A percentile compares a stretch with the other conserved stretches of the same genome.
These are phyloP conservation scores for Lethenteron camtschaticum DNA, from an alignment of 2,113 vertebrate genomes.

Conservation along the genomic window DNA sequence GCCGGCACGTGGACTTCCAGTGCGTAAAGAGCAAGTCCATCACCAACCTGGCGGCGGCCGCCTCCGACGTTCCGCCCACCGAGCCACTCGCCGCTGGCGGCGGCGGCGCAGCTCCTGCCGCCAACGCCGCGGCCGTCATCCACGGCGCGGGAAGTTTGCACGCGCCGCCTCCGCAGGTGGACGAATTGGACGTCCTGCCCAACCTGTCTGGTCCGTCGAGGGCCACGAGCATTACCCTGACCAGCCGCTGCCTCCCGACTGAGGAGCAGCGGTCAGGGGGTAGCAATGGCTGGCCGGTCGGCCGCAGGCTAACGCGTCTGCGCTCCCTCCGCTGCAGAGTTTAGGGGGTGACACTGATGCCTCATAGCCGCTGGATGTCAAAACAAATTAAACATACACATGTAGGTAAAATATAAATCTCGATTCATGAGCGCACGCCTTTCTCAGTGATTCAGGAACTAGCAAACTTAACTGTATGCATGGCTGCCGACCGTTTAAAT, in stretches of 20 bases:
- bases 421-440: too few relatives aligned
- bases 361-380: too few relatives aligned
- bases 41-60: constrained; percentile 75
- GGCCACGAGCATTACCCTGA: constrained; percentile 3
- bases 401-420: too few relatives aligned
- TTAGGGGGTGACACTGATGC: too few relatives aligned
- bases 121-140: neutral
- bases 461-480: too few relatives aligned
- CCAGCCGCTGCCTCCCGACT: neutral
- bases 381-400: too few relatives aligned
- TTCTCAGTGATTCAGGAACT: too few relatives aligned
- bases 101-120: constrained; percentile 29
- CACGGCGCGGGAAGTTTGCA: neutral
- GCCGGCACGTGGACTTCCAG: constrained; percentile 91
- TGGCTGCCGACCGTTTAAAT: too few relatives aligned
- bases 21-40: constrained; percentile 97
- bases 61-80: constrained; percentile 86
- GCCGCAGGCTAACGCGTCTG: too few relatives aligned
- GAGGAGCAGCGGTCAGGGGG: neutral
- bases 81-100: constrained; percentile 83
- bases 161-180: constrained; percentile 78
- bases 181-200: constrained; percentile 82
- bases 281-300: too few relatives aligned
- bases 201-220: constrained; percentile 12
- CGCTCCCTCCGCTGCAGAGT: too few relatives aligned